Conservation (phyloP, 2,113 vertebrate genomes). For the Catharus bicknelli region DNA sequence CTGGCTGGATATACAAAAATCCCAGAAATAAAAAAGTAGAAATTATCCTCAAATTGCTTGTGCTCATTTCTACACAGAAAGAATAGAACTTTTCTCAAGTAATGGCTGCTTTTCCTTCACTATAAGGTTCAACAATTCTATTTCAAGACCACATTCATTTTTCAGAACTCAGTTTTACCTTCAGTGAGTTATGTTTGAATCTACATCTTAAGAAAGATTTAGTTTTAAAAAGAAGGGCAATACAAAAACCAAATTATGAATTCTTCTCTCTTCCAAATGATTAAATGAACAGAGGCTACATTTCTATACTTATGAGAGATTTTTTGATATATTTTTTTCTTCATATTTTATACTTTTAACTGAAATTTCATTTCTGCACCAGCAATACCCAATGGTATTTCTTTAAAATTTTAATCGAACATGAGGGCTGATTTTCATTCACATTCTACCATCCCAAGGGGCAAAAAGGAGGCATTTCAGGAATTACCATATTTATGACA, state of each 20-base stretch:
- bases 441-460: neutral
- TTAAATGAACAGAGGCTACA: neutral
- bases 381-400: neutral
- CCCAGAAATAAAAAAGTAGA: neutral
- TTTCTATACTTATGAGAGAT: neutral
- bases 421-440: neutral
- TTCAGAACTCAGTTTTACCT: neutral
- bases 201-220: neutral
- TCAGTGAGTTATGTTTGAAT: neutral
- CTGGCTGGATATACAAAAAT: neutral
- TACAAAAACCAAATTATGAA: neutral
- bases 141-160: neutral
- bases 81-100: neutral
- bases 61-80: neutral
- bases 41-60: neutral
- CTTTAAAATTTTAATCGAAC: neutral
- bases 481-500: constrained; percentile 39
- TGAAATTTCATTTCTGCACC: constrained; percentile 4
- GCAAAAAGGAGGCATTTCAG: constrained; percentile 1
- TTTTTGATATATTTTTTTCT: neutral
- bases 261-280: neutral
- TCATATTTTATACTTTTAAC: neutral
- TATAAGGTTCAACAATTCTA: neutral
- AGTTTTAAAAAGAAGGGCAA: neutral
- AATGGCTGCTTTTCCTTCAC: neutral